Percentiles rank a stretch among this genome's conserved stretches.
Conservation (phyloP, 2,113 vertebrate species). For the Notechis scutatus region DNA sequence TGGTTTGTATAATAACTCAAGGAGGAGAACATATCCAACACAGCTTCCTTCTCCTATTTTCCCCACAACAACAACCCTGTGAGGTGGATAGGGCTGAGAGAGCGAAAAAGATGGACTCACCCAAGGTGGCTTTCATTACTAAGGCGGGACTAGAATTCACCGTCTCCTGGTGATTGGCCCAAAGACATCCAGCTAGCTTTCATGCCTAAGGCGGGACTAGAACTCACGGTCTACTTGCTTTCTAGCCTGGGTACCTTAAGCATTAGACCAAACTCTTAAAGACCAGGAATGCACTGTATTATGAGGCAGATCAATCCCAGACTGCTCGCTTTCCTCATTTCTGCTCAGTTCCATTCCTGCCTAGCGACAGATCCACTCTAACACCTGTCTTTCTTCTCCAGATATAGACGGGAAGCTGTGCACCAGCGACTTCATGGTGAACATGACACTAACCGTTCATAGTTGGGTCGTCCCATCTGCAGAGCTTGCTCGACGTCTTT, state of each 20-base stretch:
- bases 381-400: conserved; percentile 4
- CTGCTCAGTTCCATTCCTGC: neutral
- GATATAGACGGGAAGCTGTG: conserved; percentile 60
- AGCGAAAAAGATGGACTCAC: neutral
- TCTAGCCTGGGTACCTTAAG: too few relatives aligned
- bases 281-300: neutral
- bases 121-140: neutral
- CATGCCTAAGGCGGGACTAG: neutral
- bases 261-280: too few relatives aligned
- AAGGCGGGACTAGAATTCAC: neutral
- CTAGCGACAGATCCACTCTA: neutral
- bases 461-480: conserved; percentile 68
- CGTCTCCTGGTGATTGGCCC: neutral
- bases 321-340: neutral
- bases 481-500: conserved; percentile 58
- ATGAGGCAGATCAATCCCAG: too few relatives aligned
- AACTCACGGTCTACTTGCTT: neutral
- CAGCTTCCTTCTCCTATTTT: neutral
- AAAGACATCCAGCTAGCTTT: neutral
- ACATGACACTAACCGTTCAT: conserved; percentile 68
- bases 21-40: neutral
- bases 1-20: neutral
- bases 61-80: neutral
- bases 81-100: neutral
- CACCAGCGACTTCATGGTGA: conserved; percentile 56